Percentiles rank a stretch among this genome's conserved stretches.
Evolutionary conservation across 2,888 invertebrate genomes (phyloP).

Genomic region (Agriopis aurantiaria): DNA sequence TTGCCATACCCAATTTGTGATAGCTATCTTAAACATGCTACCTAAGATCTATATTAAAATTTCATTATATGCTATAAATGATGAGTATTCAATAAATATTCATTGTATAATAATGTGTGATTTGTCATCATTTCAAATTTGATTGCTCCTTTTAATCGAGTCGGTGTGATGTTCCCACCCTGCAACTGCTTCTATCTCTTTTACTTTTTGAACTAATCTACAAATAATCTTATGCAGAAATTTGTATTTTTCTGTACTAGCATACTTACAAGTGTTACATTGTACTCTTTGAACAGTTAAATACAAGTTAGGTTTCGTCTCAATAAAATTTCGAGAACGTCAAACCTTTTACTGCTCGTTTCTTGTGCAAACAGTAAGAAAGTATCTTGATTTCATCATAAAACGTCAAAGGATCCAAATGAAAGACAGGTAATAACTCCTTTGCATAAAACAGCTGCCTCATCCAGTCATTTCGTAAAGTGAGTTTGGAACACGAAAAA

Average conservation of each 20-base stretch:
- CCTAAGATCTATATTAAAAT: no score
- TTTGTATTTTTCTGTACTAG: background rate
- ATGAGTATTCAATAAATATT: no score
- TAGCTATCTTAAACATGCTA: no score
- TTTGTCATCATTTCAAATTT: no score
- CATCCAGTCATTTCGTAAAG: slow-evolving; percentile 45
- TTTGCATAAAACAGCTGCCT: slow-evolving; percentile 48
- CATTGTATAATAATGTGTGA: no score
- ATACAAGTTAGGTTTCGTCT: background rate
- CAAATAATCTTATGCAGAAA: background rate
- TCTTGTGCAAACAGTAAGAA: slow-evolving; percentile 30
- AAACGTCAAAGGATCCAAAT: slow-evolving; percentile 36
- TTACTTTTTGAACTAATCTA: no score
- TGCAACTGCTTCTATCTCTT: no score
- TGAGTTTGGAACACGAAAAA: slow-evolving; percentile 46
- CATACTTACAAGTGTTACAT: background rate
- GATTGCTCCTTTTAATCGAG: no score
- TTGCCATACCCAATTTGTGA: no score
- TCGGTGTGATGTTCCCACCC: no score
- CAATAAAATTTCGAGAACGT: slow-evolving; percentile 12
- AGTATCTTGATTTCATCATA: slow-evolving; percentile 32
- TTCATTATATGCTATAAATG: no score
- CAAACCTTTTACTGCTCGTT: slow-evolving; percentile 22
- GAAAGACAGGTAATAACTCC: slow-evolving; percentile 44
- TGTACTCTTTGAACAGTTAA: background rate